Evolutionary conservation across 2,888 invertebrate genomes (phyloP).

Genomic region (Laspeyria flexula): DNA sequence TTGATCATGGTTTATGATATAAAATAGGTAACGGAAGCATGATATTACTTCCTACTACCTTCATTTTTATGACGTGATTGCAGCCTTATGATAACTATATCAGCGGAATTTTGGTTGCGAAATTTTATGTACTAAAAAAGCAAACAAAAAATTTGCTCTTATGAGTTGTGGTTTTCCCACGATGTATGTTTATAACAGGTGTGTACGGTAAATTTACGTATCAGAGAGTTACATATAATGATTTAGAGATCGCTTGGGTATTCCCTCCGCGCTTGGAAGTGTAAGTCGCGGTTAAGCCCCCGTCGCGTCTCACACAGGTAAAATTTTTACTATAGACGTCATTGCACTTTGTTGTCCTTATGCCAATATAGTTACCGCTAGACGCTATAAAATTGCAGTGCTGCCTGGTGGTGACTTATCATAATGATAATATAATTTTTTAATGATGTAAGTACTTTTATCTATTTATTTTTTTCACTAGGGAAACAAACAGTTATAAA

Average conservation of each 20-base stretch:
- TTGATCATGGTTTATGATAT: no score
- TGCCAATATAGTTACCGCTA: neutral
- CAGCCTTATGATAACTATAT: neutral
- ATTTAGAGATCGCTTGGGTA: slow-evolving; percentile 29
- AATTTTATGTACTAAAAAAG: neutral
- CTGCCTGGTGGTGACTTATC: neutral
- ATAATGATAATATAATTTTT: no score
- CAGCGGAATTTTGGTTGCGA: neutral
- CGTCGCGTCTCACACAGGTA: slow-evolving; percentile 8
- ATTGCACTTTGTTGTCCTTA: slow-evolving; percentile 27
- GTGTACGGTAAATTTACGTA: slow-evolving; percentile 14
- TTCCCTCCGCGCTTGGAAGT: slow-evolving; percentile 24
- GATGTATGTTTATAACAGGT: slow-evolving; percentile 3
- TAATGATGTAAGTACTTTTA: no score
- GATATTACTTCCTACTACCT: no score
- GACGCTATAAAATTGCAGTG: slow-evolving; percentile 22
- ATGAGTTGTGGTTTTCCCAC: slow-evolving; percentile 28
- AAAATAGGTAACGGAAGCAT: no score
- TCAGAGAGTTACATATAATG: slow-evolving; percentile 32
- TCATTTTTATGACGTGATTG: no score
- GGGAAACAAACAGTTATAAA: no score
- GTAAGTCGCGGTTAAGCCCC: slow-evolving; percentile 2
- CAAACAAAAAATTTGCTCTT: neutral
- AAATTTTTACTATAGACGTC: slow-evolving; percentile 20
- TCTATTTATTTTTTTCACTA: no score